These are phyloP conservation scores for Cephalopterus ornatus DNA, from an alignment of 2,113 vertebrate species.

Conservation along the genomic window DNA sequence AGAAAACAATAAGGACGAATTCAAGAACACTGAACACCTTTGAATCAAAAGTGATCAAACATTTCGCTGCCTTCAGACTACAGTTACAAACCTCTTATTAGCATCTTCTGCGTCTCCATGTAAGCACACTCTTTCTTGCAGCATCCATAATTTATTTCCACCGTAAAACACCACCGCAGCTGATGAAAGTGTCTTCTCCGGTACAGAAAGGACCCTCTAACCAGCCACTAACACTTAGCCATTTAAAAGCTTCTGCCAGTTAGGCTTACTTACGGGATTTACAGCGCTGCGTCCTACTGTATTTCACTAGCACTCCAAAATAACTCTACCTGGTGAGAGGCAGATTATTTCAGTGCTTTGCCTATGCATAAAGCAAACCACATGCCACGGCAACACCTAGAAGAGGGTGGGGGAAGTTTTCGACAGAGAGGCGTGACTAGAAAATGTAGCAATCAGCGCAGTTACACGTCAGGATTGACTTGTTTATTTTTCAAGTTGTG, in stretches of 20 bases:
- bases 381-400: slow-evolving; percentile 71
- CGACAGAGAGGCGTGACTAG: slow-evolving; percentile 65
- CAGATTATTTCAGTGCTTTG: slow-evolving; percentile 30
- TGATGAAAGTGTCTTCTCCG: neutral
- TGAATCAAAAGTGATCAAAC: neutral
- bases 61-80: slow-evolving; percentile 31
- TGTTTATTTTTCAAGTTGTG: slow-evolving; percentile 56
- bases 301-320: slow-evolving; percentile 33
- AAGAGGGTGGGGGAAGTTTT: slow-evolving; percentile 72
- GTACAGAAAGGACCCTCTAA: slow-evolving; percentile 5
- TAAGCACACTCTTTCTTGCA: slow-evolving; percentile 1
- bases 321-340: slow-evolving; percentile 32
- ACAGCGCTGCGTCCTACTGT: neutral
- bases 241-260: neutral
- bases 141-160: slow-evolving; percentile 17
- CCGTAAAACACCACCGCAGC: neutral
- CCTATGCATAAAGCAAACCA: slow-evolving; percentile 43
- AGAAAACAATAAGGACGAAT: neutral
- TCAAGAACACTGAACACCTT: neutral
- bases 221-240: neutral
- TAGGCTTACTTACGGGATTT: neutral
- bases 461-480: slow-evolving; percentile 43
- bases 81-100: slow-evolving; percentile 40
- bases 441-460: slow-evolving; percentile 61
- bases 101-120: slow-evolving; percentile 31